These are phyloP conservation scores for Chironomus striatipennis DNA, from an alignment of 1,140 invertebrate genomes.

Conservation along the genomic window DNA sequence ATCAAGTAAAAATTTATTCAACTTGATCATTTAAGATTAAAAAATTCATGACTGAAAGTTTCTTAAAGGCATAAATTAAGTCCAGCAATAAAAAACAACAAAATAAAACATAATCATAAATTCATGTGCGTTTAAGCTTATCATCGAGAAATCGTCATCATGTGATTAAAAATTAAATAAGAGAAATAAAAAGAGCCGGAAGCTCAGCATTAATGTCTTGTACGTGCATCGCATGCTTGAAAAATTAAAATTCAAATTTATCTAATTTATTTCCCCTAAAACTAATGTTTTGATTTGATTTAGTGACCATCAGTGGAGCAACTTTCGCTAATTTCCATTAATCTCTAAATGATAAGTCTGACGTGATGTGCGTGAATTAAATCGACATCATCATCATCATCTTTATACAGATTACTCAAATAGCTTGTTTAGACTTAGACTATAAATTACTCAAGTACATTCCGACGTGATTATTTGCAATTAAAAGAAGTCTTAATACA, in stretches of 20 bases:
- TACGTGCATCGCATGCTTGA: neutral
- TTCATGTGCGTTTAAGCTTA: neutral
- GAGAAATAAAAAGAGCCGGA: neutral
- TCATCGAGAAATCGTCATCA: neutral
- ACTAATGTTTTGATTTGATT: neutral
- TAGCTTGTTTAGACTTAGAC: neutral
- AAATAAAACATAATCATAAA: neutral
- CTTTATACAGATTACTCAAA: neutral
- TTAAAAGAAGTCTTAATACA: neutral
- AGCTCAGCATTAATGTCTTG: neutral
- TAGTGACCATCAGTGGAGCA: neutral
- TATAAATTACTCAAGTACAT: neutral
- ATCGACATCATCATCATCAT: neutral
- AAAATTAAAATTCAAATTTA: neutral
- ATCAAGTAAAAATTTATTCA: too few relatives aligned
- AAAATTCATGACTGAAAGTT: too few relatives aligned
- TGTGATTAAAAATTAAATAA: too few relatives aligned
- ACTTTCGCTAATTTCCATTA: slow-evolving; percentile 7
- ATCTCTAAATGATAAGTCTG: neutral
- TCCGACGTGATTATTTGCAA: neutral
- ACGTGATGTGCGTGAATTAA: neutral
- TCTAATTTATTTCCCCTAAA: neutral
- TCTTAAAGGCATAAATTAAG: too few relatives aligned
- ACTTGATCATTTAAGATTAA: too few relatives aligned
- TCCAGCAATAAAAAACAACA: too few relatives aligned